Conservation (phyloP, 2,113 vertebrate species). For the Paradisaea rubra region DNA sequence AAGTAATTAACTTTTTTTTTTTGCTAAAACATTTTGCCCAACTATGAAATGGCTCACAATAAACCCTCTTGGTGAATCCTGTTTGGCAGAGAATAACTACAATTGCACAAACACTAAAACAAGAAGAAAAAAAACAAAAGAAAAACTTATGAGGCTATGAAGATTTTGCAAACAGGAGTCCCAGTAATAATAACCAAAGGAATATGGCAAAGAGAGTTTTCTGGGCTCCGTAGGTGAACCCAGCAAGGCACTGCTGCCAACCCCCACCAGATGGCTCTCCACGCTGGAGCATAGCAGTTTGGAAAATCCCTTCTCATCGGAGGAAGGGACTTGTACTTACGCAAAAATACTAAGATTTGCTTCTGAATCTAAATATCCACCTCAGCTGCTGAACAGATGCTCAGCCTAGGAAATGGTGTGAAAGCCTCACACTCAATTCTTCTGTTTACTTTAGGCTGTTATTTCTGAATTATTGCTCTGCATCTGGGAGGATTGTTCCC, state of each 20-base stretch:
- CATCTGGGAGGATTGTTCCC: neutral
- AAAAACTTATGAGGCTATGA: neutral
- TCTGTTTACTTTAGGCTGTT: neutral
- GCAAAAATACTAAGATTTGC: neutral
- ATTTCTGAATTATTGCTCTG: neutral
- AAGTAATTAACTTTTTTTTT: neutral
- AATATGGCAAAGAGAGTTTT: neutral
- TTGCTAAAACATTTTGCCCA: neutral
- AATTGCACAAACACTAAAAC: neutral
- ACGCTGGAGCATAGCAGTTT: neutral
- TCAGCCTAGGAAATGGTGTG: neutral
- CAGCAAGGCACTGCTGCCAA: neutral
- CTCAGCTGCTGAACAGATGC: constrained; percentile 12
- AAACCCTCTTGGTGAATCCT: neutral
- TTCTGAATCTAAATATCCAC: neutral
- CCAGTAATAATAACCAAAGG: neutral
- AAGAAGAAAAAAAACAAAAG: rapidly evolving
- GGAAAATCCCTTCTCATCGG: neutral
- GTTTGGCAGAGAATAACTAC: neutral
- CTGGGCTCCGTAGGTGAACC: neutral
- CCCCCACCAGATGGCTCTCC: constrained; percentile 18
- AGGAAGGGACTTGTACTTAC: neutral
- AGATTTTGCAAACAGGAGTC: neutral
- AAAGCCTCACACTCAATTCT: neutral
- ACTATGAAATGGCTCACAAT: neutral